phyloP scores from a whole-genome alignment of 2,113 vertebrate genomes.

The Saccopteryx bilineata region DNA sequence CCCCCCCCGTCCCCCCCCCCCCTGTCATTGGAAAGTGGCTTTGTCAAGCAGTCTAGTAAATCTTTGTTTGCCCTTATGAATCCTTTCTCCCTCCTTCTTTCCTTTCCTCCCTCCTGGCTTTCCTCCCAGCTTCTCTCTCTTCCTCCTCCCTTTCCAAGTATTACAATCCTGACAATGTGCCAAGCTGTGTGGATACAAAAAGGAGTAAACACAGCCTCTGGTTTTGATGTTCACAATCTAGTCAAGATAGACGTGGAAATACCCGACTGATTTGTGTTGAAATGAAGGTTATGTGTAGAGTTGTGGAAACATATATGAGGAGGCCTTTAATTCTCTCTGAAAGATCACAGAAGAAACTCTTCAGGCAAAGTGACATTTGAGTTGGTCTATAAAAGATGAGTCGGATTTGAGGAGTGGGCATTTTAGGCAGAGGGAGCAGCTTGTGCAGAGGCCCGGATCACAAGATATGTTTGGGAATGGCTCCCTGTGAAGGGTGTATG shows the following conservation, averaged over 20 bases:
- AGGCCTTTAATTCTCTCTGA: background rate
- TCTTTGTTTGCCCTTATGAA: background rate
- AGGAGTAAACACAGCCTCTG: background rate
- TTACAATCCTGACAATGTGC: background rate
- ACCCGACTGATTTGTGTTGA: background rate
- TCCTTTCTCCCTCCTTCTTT: background rate
- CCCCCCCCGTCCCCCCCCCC: background rate
- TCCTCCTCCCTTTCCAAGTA: background rate
- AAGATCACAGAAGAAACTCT: background rate
- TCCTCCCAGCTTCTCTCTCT: background rate
- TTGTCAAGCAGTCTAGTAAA: background rate
- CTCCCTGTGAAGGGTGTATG: background rate
- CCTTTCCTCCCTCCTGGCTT: too few species aligned
- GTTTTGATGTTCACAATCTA: background rate
- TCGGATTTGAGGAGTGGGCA: conserved; percentile 74
- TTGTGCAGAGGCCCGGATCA: background rate
- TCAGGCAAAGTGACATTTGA: background rate
- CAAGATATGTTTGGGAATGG: background rate
- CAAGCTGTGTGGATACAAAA: background rate
- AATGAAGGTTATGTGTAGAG: background rate
- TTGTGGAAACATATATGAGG: background rate
- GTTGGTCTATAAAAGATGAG: background rate
- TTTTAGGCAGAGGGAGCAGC: background rate
- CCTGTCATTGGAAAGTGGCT: background rate
- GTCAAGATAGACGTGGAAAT: background rate